A percentile compares a stretch with the other conserved stretches of the same genome.
phyloP scores from a whole-genome alignment of 1,140 invertebrate species.

The Neodiprion pinetum region DNA sequence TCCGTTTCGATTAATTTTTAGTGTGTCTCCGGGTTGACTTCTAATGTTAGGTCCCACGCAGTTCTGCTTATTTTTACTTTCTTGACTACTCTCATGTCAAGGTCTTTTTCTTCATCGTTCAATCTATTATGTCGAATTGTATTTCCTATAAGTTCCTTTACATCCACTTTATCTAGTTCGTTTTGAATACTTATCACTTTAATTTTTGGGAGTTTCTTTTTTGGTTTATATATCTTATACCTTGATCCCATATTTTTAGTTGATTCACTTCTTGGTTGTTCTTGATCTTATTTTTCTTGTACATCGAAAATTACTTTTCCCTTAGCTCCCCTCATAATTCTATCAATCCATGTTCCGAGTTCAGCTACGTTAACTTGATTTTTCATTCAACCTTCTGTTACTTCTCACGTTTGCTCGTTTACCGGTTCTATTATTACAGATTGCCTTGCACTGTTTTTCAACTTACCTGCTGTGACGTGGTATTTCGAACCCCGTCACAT shows the following conservation, averaged over 20 bases:
- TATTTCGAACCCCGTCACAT: too few relatives aligned
- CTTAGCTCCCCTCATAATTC: constrained; percentile 9
- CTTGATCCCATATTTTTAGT: constrained; percentile 19
- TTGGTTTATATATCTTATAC: constrained; percentile 8
- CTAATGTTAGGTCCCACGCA: neutral
- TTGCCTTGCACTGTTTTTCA: neutral
- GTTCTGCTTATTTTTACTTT: constrained; percentile 4
- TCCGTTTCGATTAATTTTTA: constrained; percentile 9
- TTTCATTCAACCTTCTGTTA: constrained; percentile 4
- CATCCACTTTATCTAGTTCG: neutral
- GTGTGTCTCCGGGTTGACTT: constrained; percentile 16
- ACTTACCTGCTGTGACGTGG: neutral
- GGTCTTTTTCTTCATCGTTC: constrained; percentile 8
- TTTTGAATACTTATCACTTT: constrained; percentile 19
- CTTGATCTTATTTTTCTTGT: constrained; percentile 1
- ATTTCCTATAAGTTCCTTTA: constrained; percentile 18
- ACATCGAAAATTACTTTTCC: constrained; percentile 20
- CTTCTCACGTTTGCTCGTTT: neutral
- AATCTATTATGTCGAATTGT: constrained; percentile 19
- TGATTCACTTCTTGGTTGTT: constrained; percentile 9
- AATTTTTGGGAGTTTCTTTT: constrained; percentile 18
- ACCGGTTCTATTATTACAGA: neutral
- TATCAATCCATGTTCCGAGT: constrained; percentile 9
- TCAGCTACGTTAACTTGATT: constrained; percentile 4
- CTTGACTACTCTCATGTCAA: constrained; percentile 11